These are phyloP conservation scores for Pangasius krempfi DNA, from an alignment of 2,797 vertebrate species.

Conservation along the genomic window DNA sequence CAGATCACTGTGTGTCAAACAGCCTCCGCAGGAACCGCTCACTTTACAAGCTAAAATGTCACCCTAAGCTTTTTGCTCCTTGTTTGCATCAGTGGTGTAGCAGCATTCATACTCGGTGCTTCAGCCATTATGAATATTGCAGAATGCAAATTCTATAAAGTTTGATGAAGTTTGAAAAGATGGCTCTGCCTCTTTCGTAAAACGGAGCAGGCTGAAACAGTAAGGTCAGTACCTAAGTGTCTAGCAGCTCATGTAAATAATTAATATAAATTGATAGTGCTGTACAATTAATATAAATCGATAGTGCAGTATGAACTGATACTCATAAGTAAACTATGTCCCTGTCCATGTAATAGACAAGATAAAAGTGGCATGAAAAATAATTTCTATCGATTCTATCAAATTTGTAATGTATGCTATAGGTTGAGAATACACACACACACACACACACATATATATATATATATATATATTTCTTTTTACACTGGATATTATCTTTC, in stretches of 20 bases:
- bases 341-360: neutral
- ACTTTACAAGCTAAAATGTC: conserved; percentile 12
- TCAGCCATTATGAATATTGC: neutral
- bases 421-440: too few species aligned
- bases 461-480: too few species aligned
- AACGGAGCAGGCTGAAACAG: too few species aligned
- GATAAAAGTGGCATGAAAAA: neutral
- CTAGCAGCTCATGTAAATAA: neutral
- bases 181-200: neutral
- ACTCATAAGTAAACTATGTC: neutral
- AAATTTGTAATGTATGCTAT: too few species aligned
- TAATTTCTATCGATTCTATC: neutral
- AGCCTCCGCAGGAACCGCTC: neutral
- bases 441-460: too few species aligned
- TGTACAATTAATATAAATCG: neutral
- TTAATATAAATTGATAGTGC: neutral
- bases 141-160: neutral
- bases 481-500: neutral
- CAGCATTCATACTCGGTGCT: neutral
- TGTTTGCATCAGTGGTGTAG: neutral
- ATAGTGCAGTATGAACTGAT: neutral
- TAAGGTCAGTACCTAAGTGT: neutral
- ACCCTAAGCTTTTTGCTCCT: neutral
- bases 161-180: too few species aligned
- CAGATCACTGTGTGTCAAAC: neutral